Base-by-base conservation (phyloP, 2,888 invertebrate species). In the Apotomis turbidana region DNA sequence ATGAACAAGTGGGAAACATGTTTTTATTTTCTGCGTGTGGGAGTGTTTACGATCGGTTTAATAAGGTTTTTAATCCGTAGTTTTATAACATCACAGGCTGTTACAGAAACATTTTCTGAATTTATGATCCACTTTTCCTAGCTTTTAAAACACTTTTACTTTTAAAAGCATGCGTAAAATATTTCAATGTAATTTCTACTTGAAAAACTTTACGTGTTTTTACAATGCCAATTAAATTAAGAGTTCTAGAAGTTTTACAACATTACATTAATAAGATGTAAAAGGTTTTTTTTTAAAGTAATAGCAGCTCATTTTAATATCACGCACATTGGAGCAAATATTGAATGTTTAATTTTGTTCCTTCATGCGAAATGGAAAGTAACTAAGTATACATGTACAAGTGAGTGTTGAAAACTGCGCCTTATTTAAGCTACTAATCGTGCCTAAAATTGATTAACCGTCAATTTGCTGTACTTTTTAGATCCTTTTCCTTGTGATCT, bases 1-100 rank as follows among this genome's bases (percentile, higher is more conserved):
- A 41, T 49, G 49, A 49, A n/a, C 59, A 61, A 12, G 49, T 61
- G 12, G 12, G 8, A 5, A 38, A 63, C 0, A 60, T 44, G 44
- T 52, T 38, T 63, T 38, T 38, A 52, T 38, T 52, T 41, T 54
- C 6, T 63, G 49, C 1, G 49, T 49, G 9, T 13, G 8, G 52
- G 52, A 27, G 38, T 52, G 51, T 70, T 54, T 70, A 74, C 68
- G 70, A 71, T 51, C 51, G 44, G 41, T 70, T 70, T 64, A 58
- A 64, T 64, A 52, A 61, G 38, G 46, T 13, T 83, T 83, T 85
- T 75, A 78, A 79, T 81, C 84, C 83, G 86, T 81, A 89, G 86
- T 88, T 90, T 90, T 90, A 91, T 86, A 76, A 74, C 79, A 83
- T 81, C 79, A 80, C 90, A 88, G 83, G 85, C 86, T 89, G 89